Evolutionary conservation across 2,797 vertebrate species (phyloP).

Genomic region (Enteromius unitaeniatus): DNA sequence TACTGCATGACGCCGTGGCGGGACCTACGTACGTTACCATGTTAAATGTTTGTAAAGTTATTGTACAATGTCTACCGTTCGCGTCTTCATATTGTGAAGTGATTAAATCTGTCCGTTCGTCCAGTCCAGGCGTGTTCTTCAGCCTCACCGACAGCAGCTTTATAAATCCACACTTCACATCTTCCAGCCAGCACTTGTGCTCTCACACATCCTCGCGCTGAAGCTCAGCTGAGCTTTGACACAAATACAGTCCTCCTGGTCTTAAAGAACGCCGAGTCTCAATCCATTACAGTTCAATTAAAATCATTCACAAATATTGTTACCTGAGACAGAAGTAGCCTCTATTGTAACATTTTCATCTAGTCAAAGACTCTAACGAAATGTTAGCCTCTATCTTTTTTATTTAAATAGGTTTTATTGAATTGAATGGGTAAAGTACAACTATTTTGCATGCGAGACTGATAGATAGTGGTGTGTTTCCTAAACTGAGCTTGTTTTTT

Average conservation of each 20-base stretch:
- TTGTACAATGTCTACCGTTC: conserved; percentile 76
- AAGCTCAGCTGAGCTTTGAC: background rate
- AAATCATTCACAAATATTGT: background rate
- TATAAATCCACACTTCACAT: background rate
- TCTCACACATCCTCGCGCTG: background rate
- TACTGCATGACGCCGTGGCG: background rate
- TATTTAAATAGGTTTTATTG: background rate
- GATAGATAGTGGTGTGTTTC: background rate
- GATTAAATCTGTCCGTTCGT: conserved; percentile 71
- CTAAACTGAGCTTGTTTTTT: background rate
- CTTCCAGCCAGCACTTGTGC: background rate
- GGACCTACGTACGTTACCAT: background rate
- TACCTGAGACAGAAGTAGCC: background rate
- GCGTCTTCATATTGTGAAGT: conserved; percentile 87
- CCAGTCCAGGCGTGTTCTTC: conserved; percentile 59
- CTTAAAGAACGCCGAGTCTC: conserved; percentile 27
- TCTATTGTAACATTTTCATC: background rate
- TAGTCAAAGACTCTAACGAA: background rate
- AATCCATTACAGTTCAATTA: background rate
- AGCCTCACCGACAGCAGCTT: conserved; percentile 23
- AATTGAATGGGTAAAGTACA: background rate
- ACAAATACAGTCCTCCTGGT: background rate
- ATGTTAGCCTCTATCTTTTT: background rate
- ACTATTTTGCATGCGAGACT: background rate
- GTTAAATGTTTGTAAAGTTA: conserved; percentile 9